Evolutionary conservation across 2,888 invertebrate genomes (phyloP), one percentile per base, ranked within the genome.

Genomic region (Drosophila fulvimacula): DNA sequence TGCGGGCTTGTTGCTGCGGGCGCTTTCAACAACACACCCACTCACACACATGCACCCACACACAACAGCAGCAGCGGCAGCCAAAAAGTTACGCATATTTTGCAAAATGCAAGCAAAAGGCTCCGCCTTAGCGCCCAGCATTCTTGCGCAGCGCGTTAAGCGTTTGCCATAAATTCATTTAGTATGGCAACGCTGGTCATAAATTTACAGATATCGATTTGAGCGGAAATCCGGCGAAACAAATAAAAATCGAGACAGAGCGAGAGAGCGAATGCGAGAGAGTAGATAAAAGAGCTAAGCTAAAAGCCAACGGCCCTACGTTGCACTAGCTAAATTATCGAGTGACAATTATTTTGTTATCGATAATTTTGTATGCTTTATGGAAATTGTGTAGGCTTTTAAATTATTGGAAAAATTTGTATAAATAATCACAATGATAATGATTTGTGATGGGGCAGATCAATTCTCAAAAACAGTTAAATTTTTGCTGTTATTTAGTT

Each of bases 101-200:
- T 51, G 57, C 42, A 46, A 67, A 44, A 59, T 62, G 73, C 49
- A 73, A 56, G 41, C 73, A 48, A 32, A 32, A 11, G 38, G 27
- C 15, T 32, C 24, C 17, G 27, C 6, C 32, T 10, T 2, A 32
- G 19, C 13, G 5, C 48, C 36, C 39, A 49, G 30, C 27, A 10
- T 52, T 42, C 58, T 42, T 41, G 27, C 19, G 36, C 38, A 62
- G 65, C 57, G 65, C 56, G 69, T 66, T 83, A 83, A 83, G 78
- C 84, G 83, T 42, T 69, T 36, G 81, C 88, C 76, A 88, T 83
- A 83, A 83, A 83, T 88, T 88, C 83, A 88, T 83, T 83, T 88
- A 86, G 83, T 81, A 78, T 82, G 79, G 88, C 84, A 86, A 81
- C 84, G 62, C 63, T 76, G 88, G 55, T 65, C 83, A 83, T 83